These are phyloP conservation scores for Cylindroiulus punctatus DNA, from an alignment of 2,888 invertebrate species.

Conservation along the genomic window DNA sequence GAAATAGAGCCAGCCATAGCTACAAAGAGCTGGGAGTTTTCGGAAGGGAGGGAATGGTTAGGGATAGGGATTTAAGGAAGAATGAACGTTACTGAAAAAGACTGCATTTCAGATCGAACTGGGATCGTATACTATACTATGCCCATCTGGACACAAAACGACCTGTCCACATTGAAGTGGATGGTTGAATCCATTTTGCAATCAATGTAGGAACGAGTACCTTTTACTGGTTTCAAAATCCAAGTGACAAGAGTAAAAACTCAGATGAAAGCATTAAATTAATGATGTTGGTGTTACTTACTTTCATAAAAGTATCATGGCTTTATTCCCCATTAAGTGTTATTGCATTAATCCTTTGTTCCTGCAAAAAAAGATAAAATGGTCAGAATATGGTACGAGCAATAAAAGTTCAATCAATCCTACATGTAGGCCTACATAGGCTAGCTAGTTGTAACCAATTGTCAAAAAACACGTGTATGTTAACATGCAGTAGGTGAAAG, in stretches of 20 bases:
- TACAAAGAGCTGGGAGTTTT: not conserved
- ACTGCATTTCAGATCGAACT: not conserved
- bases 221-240: conserved; percentile 14
- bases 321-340: not conserved
- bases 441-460: no score
- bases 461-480: no score
- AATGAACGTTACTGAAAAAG: conserved; percentile 28
- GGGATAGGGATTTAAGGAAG: conserved; percentile 29
- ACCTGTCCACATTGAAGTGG: conserved; percentile 17
- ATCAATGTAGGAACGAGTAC: conserved; percentile 1
- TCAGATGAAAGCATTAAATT: no score
- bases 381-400: not conserved
- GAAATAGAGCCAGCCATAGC: not conserved
- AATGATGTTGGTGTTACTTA: not conserved
- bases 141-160: not conserved
- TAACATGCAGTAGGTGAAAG: no score
- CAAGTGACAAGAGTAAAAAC: not conserved
- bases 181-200: conserved; percentile 12
- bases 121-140: not conserved
- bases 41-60: not conserved
- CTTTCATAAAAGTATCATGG: conserved; percentile 28
- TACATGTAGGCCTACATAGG: no score
- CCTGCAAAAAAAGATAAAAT: not conserved
- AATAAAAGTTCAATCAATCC: no score
- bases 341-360: conserved; percentile 29